Evolutionary conservation across 1,140 invertebrate genomes (phyloP), one percentile per base, ranked within the genome.

Genomic region (Formica exsecta): DNA sequence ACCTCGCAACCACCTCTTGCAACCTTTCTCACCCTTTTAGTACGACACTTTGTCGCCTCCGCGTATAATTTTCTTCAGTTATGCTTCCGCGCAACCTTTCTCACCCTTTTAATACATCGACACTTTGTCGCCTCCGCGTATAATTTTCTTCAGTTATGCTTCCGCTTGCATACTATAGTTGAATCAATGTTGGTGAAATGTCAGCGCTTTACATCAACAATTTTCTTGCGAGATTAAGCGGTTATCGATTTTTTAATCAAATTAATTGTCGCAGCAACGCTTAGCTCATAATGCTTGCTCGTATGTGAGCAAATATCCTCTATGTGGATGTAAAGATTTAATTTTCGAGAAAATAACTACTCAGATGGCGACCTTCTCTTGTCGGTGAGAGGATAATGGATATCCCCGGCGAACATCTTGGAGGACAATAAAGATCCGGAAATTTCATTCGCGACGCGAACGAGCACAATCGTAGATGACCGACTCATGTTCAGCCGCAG

Each of bases 401-500:
- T 36, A 25, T 86, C 71, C 25, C 54, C 36, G 5, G 11, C n/a
- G 51, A 81, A 68, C 74, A 66, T 73, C 9, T 74, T 74, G 7
- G 68, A 54, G 54, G 36, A 66, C 54, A 68, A 88, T 59, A 32
- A 62, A 36, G 38, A 3, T 1, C 36, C 38, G 70, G 77, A 64
- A 76, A 76, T 66, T 51, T 48, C 71, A 70, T 79, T 71, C 41
- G 44, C 8, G 54, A 66, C 7, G n/a, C 41, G 41, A 48, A 51
- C 19, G 59, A 19, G n/a, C 59, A 59, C 32, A 38, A 61, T 32
- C 66, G 59, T 59, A 73, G 71, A 77, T 84, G 86, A 79, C 75
- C 81, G 41, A 88, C 76, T 88, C 87, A 84, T 76, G 87, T 51
- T 51, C 87, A 88, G 36, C 3, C 36, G 25, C 86, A 84, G 71